Base-by-base conservation (phyloP, 2,888 invertebrate genomes). In the Steinernema hermaphroditum region DNA sequence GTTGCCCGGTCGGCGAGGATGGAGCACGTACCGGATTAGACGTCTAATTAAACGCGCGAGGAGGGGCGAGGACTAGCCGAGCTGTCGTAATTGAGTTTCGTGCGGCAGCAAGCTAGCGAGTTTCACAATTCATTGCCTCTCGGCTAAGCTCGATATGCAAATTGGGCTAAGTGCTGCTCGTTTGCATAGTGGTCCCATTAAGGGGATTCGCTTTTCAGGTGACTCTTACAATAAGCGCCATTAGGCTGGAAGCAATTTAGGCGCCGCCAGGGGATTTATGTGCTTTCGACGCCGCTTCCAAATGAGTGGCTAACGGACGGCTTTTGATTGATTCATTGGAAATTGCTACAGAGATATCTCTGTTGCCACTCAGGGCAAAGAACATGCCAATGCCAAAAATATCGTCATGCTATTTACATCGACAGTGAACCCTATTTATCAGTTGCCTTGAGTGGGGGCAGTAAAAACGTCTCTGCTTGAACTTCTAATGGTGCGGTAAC, bases 1-100 rank as follows among this genome's bases (percentile, higher is more conserved):
- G 62, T 14, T 62, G 62, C 8, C 32, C 27, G 29, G 62, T 27
- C 16, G 29, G 6, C 46, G 16, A 62, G 32, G 32, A 22, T 2
- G 62, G 62, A 62, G 29, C 62, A 62, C 62, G 62, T 62, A 62
- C 62, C 62, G 62, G 62, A 62, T 62, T 62, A 62, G 62, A 62
- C 62, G 62, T 62, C 32, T 62, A 62, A 62, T 62, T 62, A 62
- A 62, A 62, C 62, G 32, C 62, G 62, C 62, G 62, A 62, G 2
- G 62, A 62, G 62, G 54, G 62, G 62, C 62, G 62, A 34, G 27
- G 32, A 6, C 12, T 27, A 19, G 50, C 12, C 34, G 29, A 37
- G 37, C 37, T 37, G 37, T 37, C 29, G 29, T 62, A 62, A 62
- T 62, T 62, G 62, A 62, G 62, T 62, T 62, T 62, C 62, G 29